These are phyloP conservation scores for Platycercus adscitus DNA, from an alignment of 2,113 vertebrate species.

Conservation along the genomic window DNA sequence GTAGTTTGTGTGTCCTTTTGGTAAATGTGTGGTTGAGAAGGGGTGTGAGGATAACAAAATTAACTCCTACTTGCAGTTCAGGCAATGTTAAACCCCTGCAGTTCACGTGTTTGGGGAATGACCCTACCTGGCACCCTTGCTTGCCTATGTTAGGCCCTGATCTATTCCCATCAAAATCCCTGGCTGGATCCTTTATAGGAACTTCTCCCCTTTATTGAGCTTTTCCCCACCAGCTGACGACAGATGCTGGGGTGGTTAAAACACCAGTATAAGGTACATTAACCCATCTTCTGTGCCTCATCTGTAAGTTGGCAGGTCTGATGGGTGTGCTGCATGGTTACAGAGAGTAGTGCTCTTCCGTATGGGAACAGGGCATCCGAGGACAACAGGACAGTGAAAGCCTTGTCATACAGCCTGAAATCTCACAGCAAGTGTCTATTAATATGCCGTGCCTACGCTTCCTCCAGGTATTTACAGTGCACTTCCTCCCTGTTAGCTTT, in stretches of 20 bases:
- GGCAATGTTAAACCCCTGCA: background rate
- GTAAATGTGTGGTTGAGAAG: background rate
- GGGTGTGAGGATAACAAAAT: background rate
- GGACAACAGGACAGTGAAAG: slow-evolving; percentile 27
- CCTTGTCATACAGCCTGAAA: slow-evolving; percentile 19
- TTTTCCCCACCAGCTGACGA: background rate
- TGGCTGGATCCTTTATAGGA: background rate
- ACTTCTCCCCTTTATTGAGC: background rate
- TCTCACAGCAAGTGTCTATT: slow-evolving; percentile 49
- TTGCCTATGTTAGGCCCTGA: background rate
- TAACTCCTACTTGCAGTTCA: background rate
- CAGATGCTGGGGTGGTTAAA: background rate
- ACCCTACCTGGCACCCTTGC: background rate
- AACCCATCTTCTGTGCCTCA: background rate
- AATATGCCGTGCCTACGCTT: slow-evolving; percentile 30
- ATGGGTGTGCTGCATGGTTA: background rate
- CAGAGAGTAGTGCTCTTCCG: background rate
- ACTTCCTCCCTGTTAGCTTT: slow-evolving; percentile 48
- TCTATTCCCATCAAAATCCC: background rate
- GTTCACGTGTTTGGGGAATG: background rate
- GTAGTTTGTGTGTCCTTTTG: background rate
- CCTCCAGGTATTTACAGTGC: slow-evolving; percentile 53
- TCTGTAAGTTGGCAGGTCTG: background rate
- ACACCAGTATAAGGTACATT: background rate
- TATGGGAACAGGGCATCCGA: background rate